A percentile compares a stretch with the other conserved stretches of the same genome.
Evolutionary conservation across 2,797 vertebrate species (phyloP).

Genomic region (Tolypeutes matacus): DNA sequence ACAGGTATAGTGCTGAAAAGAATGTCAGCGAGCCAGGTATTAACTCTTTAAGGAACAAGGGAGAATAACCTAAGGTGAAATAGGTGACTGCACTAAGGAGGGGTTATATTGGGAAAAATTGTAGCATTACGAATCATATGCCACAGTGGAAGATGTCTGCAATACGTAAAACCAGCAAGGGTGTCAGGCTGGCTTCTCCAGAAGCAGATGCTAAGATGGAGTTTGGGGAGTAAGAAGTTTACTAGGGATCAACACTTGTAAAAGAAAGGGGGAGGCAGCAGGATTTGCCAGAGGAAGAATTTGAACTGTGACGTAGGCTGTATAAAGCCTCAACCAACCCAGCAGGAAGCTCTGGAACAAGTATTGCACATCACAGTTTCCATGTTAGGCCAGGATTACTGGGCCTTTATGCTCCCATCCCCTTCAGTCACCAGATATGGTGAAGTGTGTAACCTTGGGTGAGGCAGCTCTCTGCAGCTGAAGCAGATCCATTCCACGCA

Average conservation of each 20-base stretch:
- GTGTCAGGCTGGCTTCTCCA: background rate
- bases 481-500: background rate
- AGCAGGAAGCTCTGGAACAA: background rate
- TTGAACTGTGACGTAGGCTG: background rate
- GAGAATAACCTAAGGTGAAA: background rate
- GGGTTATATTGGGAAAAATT: background rate
- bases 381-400: background rate
- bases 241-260: background rate
- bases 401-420: background rate
- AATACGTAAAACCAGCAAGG: background rate
- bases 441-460: background rate
- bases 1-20: background rate
- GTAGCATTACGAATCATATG: background rate
- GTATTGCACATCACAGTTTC: background rate
- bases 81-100: background rate
- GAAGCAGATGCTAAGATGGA: background rate
- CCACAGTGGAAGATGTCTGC: background rate
- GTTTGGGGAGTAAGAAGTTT: background rate
- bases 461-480: background rate
- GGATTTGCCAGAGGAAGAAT: background rate
- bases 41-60: background rate
- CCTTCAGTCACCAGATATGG: background rate
- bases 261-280: background rate
- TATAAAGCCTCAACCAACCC: background rate
- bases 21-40: background rate